These are phyloP conservation scores for Cyanoliseus patagonus DNA, from an alignment of 2,113 vertebrate genomes.

Conservation along the genomic window DNA sequence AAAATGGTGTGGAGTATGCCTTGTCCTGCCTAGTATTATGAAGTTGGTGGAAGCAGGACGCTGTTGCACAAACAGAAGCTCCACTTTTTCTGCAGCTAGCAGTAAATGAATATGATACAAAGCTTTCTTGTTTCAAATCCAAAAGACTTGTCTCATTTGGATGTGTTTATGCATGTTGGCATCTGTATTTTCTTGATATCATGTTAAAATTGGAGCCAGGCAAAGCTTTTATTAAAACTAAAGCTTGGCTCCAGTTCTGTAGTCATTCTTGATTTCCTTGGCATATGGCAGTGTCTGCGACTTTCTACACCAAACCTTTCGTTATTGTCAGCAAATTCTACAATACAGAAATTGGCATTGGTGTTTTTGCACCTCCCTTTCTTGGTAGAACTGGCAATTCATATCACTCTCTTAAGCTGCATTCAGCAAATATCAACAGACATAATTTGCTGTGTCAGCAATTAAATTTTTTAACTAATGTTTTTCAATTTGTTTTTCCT, in stretches of 20 bases:
- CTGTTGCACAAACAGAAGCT: background rate
- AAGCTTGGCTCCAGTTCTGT: conserved; percentile 3
- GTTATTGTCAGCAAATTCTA: background rate
- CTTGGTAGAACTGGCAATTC: background rate
- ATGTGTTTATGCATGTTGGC: conserved; percentile 26
- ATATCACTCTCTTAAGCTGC: background rate
- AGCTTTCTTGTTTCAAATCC: background rate
- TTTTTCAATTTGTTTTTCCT: conserved; percentile 2
- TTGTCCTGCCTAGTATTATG: background rate
- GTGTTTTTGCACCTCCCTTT: background rate
- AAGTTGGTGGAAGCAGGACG: background rate
- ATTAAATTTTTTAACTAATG: background rate
- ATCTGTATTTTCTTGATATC: conserved; percentile 27
- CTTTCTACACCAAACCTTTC: background rate
- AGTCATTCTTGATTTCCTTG: background rate
- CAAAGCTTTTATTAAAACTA: conserved; percentile 35
- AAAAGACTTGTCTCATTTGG: background rate
- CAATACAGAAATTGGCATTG: background rate
- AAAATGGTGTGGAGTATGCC: background rate
- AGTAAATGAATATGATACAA: background rate
- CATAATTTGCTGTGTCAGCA: conserved; percentile 8
- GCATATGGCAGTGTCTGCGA: background rate
- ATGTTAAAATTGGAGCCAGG: background rate
- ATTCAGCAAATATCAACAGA: background rate
- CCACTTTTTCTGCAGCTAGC: background rate